These are phyloP conservation scores for Rhingia rostrata DNA, from an alignment of 2,888 invertebrate species.

Conservation along the genomic window DNA sequence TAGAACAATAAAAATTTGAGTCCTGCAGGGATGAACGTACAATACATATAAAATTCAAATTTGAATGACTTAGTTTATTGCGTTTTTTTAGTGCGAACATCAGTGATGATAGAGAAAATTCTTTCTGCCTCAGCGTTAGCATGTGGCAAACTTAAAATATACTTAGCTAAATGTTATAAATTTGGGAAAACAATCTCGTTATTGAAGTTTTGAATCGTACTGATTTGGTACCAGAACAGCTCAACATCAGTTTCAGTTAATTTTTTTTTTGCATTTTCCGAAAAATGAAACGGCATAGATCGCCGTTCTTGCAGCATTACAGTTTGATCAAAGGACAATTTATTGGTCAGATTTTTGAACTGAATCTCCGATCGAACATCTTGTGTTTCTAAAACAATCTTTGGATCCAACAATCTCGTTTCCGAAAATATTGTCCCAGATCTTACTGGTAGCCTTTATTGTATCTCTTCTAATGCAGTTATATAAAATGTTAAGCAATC, in stretches of 20 bases:
- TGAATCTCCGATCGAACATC: neutral
- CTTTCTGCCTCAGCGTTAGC: neutral
- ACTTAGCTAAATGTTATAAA: neutral
- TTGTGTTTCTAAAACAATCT: conserved; percentile 8
- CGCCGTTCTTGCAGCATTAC: neutral
- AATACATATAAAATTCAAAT: neutral
- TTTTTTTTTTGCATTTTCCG: neutral
- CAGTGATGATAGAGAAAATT: neutral
- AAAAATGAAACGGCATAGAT: neutral
- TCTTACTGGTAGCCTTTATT: conserved; percentile 26
- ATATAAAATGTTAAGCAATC: conserved; percentile 40
- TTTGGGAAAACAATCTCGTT: conserved; percentile 7
- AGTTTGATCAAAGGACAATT: neutral
- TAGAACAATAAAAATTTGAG: neutral
- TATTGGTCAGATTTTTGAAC: neutral
- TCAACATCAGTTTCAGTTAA: neutral
- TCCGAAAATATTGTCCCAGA: conserved; percentile 31
- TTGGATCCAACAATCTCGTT: conserved; percentile 34
- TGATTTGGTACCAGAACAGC: conserved; percentile 2
- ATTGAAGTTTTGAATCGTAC: conserved; percentile 2
- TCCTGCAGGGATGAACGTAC: neutral
- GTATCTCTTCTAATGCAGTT: conserved; percentile 41
- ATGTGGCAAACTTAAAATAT: neutral
- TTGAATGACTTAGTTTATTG: neutral
- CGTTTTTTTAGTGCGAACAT: neutral